These are phyloP conservation scores for Orbicella faveolata DNA, from an alignment of 64 coral and sea anemone genomes.

Conservation along the genomic window DNA sequence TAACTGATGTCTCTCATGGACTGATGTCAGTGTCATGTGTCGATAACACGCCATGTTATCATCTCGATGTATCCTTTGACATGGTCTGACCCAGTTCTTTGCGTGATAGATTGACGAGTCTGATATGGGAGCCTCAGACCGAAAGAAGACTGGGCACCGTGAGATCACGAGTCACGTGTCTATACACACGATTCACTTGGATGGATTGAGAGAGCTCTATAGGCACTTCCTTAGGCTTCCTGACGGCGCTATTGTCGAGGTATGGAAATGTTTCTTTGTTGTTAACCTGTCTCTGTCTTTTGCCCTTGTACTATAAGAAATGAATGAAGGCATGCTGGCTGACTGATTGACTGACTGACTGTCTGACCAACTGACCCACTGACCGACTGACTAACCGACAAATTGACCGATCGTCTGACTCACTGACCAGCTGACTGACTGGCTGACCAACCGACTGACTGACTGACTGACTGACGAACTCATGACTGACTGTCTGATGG, in stretches of 20 bases:
- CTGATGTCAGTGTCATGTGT: too few relatives aligned
- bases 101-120: constrained; percentile 68
- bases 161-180: constrained; percentile 91
- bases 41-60: too few relatives aligned
- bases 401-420: not conserved
- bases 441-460: not conserved
- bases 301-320: too few relatives aligned
- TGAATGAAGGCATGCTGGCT: too few relatives aligned
- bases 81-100: not conserved
- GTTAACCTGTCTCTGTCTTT: too few relatives aligned
- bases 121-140: constrained; percentile 49
- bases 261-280: not conserved
- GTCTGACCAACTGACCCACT: not conserved
- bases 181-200: constrained; percentile 84
- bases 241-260: constrained; percentile 97
- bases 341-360: not conserved
- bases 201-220: constrained; percentile 83
- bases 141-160: constrained; percentile 75
- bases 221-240: constrained; percentile 90
- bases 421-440: not conserved
- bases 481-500: not conserved
- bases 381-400: not conserved
- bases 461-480: not conserved
- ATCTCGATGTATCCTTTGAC: too few relatives aligned
- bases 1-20: too few relatives aligned